Conservation (phyloP, 2,797 vertebrate species). For the Macrochelys suwanniensis region DNA sequence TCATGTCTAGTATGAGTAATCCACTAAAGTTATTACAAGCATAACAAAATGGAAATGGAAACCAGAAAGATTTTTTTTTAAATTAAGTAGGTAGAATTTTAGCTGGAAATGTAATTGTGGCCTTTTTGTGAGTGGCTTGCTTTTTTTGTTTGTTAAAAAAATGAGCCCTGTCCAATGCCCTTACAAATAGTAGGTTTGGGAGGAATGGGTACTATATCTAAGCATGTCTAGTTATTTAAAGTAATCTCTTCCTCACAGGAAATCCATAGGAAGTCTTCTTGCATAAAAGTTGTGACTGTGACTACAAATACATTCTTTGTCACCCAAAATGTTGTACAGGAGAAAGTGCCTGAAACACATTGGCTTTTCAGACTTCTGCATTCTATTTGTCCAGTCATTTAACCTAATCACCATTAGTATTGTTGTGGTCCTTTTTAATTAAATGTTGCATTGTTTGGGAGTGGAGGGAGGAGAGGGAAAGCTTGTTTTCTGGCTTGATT, state of each 20-base stretch:
- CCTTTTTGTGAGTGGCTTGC: conserved; percentile 5
- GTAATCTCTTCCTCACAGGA: conserved; percentile 54
- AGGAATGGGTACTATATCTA: conserved; percentile 31
- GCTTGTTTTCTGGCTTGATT: conserved; percentile 52
- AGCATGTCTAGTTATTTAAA: conserved; percentile 26
- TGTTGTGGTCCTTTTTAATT: conserved; percentile 71
- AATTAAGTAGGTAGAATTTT: neutral
- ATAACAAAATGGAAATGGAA: conserved; percentile 13
- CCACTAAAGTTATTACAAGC: conserved; percentile 32
- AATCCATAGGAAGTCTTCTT: conserved; percentile 58
- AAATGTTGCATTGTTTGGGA: conserved; percentile 57
- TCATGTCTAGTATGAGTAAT: conserved; percentile 14
- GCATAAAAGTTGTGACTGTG: conserved; percentile 44
- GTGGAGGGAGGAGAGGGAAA: conserved; percentile 54
- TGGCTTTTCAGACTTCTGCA: conserved; percentile 61
- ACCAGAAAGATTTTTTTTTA: neutral
- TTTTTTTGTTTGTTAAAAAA: neutral
- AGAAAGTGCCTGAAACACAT: conserved; percentile 54
- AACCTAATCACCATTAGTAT: conserved; percentile 61
- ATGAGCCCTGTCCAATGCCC: conserved; percentile 32
- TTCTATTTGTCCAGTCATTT: conserved; percentile 72
- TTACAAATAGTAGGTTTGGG: conserved; percentile 65
- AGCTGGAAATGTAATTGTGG: conserved; percentile 39
- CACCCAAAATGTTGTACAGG: conserved; percentile 12
- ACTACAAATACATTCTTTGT: conserved; percentile 66